Evolutionary conservation across 1,140 invertebrate species (phyloP).

Genomic region (Drosophila parabipectinata): DNA sequence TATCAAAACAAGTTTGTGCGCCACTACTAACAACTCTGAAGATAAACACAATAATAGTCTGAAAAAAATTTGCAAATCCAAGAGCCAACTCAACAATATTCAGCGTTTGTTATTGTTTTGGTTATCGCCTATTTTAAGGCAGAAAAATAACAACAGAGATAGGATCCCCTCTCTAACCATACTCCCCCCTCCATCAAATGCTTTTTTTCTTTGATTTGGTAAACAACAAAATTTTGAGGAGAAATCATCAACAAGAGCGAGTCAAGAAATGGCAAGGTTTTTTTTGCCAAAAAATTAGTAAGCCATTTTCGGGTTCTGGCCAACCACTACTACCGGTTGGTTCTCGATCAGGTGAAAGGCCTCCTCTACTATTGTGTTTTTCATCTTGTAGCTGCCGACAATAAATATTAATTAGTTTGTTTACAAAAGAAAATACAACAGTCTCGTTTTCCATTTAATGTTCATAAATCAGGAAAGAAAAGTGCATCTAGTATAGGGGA

Average conservation of each 20-base stretch:
- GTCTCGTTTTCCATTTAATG: constrained; percentile 58
- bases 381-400: constrained; percentile 30
- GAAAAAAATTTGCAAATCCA: constrained; percentile 34
- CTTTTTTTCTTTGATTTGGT: constrained; percentile 30
- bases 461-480: constrained; percentile 52
- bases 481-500: constrained; percentile 66
- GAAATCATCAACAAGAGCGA: constrained; percentile 7
- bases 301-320: constrained; percentile 22
- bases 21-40: constrained; percentile 19
- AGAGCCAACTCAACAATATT: constrained; percentile 44
- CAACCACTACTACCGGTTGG: background rate
- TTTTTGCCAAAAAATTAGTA: constrained; percentile 42
- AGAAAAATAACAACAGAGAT: constrained; percentile 31
- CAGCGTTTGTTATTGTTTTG: constrained; percentile 43
- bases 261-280: constrained; percentile 35
- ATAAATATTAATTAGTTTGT: constrained; percentile 80
- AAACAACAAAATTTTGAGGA: constrained; percentile 27
- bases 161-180: constrained; percentile 7
- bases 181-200: background rate
- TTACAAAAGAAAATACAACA: constrained; percentile 67
- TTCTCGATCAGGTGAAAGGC: constrained; percentile 39
- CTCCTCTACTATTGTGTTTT: constrained; percentile 38
- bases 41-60: constrained; percentile 50
- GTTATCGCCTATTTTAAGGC: constrained; percentile 42
- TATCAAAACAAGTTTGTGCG: constrained; percentile 29